Evolutionary conservation across 2,888 invertebrate genomes (phyloP).

Genomic region (Seladonia tumulorum): DNA sequence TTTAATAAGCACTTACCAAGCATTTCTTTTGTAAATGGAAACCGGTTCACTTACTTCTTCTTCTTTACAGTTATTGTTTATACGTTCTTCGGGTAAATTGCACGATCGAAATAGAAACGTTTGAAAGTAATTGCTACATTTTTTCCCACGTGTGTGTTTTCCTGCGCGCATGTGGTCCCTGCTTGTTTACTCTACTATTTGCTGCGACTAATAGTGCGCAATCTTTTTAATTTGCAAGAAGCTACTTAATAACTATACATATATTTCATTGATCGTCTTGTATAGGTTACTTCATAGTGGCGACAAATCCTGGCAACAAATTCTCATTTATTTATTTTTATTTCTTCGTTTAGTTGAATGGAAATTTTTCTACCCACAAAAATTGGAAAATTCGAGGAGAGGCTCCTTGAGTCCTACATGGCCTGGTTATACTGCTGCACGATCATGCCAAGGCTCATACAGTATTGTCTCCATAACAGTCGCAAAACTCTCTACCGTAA

Average conservation of each 20-base stretch:
- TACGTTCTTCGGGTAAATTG: not conserved
- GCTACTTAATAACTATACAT: not conserved
- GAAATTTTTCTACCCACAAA: too few relatives aligned
- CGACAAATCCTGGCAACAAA: too few relatives aligned
- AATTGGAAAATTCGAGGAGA: too few relatives aligned
- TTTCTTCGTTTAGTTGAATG: too few relatives aligned
- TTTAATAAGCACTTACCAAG: constrained; percentile 24
- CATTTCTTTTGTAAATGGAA: not conserved
- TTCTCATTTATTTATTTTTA: too few relatives aligned
- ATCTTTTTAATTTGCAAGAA: not conserved
- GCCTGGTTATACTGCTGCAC: too few relatives aligned
- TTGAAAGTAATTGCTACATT: not conserved
- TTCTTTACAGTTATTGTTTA: constrained; percentile 17
- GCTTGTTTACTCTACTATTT: not conserved
- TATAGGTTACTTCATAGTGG: not conserved
- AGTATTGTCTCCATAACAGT: too few relatives aligned
- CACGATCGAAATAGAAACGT: not conserved
- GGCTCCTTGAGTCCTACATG: too few relatives aligned
- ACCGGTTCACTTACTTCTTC: not conserved
- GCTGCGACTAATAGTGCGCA: not conserved
- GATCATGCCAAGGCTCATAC: too few relatives aligned
- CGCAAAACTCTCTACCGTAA: too few relatives aligned
- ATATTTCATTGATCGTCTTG: not conserved
- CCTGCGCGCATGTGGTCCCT: not conserved
- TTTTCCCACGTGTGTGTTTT: not conserved